Percentiles rank a stretch among this genome's conserved stretches.
Conservation (phyloP, 2,888 invertebrate species). For the Papilio protenor region DNA sequence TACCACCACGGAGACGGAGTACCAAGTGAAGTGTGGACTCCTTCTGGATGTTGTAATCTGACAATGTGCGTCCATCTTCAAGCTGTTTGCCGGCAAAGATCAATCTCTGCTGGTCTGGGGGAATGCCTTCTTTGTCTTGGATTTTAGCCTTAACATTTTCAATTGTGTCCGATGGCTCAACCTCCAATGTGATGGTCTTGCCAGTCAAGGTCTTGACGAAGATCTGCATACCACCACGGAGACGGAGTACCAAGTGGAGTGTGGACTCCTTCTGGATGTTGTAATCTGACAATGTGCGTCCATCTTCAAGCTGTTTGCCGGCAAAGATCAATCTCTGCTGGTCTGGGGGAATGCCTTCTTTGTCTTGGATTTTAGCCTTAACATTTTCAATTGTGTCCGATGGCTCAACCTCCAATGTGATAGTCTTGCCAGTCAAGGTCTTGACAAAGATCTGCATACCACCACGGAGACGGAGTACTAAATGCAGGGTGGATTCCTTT, state of each 20-base stretch:
- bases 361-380: conserved; percentile 38
- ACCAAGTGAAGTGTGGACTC: too few species aligned
- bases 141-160: conserved; percentile 79
- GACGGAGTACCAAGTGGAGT: conserved; percentile 75
- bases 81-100: conserved; percentile 68
- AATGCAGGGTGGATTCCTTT: conserved; percentile 90
- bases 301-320: conserved; percentile 38
- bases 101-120: conserved; percentile 33
- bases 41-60: too few species aligned
- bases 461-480: conserved; percentile 54
- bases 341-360: conserved; percentile 39
- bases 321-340: conserved; percentile 41
- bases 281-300: conserved; percentile 35
- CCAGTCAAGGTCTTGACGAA: conserved; percentile 67
- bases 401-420: conserved; percentile 31
- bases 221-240: conserved; percentile 86
- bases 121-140: conserved; percentile 32
- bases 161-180: conserved; percentile 24
- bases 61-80: too few species aligned
- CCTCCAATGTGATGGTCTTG: conserved; percentile 26
- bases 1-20: too few species aligned
- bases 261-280: conserved; percentile 43
- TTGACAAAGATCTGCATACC: conserved; percentile 38
- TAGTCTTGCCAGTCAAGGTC: conserved; percentile 40
- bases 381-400: conserved; percentile 41